Base-by-base conservation (phyloP, 23 tunicate species). In the Ascidia mentula region DNA sequence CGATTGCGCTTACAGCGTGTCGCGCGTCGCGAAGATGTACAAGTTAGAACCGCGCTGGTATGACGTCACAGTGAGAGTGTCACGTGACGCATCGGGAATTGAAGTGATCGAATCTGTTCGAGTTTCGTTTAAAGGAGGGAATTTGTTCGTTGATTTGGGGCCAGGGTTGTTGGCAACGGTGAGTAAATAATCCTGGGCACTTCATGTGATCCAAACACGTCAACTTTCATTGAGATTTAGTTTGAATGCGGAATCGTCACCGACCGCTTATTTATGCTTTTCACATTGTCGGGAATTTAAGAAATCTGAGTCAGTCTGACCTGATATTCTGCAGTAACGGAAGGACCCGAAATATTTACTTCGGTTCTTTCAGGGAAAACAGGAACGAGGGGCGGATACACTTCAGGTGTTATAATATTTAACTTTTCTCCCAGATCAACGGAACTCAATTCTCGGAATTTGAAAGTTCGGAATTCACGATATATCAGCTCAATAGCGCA, bases 41-140 rank as follows among this genome's bases (percentile, higher is more conserved):
- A 84, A 69, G 40, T 30, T 75, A 31, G 76, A 77, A 33, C 40
- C 46, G 12, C 38, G 40, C 31, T 84, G 88, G 88, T 84, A 77
- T 42, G 72, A 60, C 30, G 74, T 84, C 69, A 40, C 65, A 38
- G 77, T 69, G 0, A 34, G 79, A 26, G 39, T 74, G 8, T 28
- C 38, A 35, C 59, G 77, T 22, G 80, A 77, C 45, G 20, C 65
- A 22, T 32, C 40, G 3, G 80, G 36, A 6, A 20, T 40, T 15
- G 36, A 60, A 28, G 17, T 32, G 32, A 40, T 77, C 37, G 60
- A 77, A 18, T 20, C 45, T 33, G 88, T 59, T 2, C 88, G 80
- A 18, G 65, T 84, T 53, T 53, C 69, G 36, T 45, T 84, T 40
- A 61, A 77, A 77, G 82, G 69, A 32, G 88, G 76, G 17, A 53